Conservation (phyloP, 2,797 vertebrate species). For the Podarcis lilfordi region DNA sequence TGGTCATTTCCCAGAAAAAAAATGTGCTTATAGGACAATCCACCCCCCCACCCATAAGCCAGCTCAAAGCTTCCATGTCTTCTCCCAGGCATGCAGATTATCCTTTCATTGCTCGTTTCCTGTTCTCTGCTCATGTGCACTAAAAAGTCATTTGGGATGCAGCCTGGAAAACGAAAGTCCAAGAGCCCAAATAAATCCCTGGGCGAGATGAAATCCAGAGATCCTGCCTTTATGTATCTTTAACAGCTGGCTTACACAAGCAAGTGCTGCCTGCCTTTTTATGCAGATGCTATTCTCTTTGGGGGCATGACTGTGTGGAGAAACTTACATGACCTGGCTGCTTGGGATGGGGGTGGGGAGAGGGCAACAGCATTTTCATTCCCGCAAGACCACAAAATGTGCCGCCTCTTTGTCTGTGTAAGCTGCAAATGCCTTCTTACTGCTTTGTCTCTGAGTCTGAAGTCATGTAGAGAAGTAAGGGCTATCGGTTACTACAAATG, state of each 20-base stretch:
- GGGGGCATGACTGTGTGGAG: no score
- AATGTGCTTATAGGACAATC: background rate
- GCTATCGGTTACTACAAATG: background rate
- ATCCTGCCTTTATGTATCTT: no score
- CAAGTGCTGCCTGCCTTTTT: no score
- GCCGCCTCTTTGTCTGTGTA: background rate
- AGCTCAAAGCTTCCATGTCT: background rate
- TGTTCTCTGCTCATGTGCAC: background rate
- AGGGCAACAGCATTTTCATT: background rate
- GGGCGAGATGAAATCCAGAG: background rate
- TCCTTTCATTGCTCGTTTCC: background rate
- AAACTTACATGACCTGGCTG: no score
- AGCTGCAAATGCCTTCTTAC: background rate
- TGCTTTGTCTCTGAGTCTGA: background rate
- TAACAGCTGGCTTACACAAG: no score
- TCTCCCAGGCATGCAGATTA: background rate
- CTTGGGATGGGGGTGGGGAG: background rate
- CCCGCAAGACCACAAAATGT: background rate
- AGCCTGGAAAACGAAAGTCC: background rate
- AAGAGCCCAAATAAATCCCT: background rate
- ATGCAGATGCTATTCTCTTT: no score
- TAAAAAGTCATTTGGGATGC: background rate
- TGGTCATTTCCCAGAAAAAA: background rate
- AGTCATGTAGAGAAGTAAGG: background rate
- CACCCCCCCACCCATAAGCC: no score